Base-by-base conservation (phyloP, 2,888 invertebrate genomes). In the Exocentrus adspersus region DNA sequence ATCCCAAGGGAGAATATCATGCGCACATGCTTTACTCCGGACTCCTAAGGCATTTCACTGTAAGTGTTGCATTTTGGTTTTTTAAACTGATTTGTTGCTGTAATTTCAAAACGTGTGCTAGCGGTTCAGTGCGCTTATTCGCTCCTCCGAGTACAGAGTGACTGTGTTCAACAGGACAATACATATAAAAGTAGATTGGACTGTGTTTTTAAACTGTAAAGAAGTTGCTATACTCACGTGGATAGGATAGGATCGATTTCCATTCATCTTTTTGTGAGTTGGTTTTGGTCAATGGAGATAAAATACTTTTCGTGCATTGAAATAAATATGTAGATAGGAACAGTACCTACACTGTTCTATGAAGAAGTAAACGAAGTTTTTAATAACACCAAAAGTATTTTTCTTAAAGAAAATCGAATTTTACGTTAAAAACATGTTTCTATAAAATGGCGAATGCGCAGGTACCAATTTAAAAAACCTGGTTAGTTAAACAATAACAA, bases 1-100 rank as follows among this genome's bases (percentile, higher is more conserved):
- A 42, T 54, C 61, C 42, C 19, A 41, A 14, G 28, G 57, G 37
- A 5, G n/a, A 17, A 17, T n/a, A n/a, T n/a, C 48, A 48, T 57
- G 46, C 57, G 46, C 57, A 46, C 12, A 52, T 30, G 17, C 7
- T 17, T 28, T 14, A 21, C 6, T 0, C 12, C 12, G 9, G 20
- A n/a, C 2, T 17, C 24, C n/a, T 42, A 24, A 42, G 9, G 9
- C 20, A 16, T 24, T 16, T 17, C 24, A 21, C 43, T 28, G 42
- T 17, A n/a, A n/a, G n/a, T n/a, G 53, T 16, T n/a, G 21, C 20
- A 43, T 24, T 43, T 43, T 21, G 20, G n/a, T 53, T 54, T 54
- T 54, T 54, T 43, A 43, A 42, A 54, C 12, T 17, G n/a, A n/a
- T n/a, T 50, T 20, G 21, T 21, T 7, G 41, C 19, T 7, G 24